phyloP scores from a whole-genome alignment of 2,888 invertebrate species.

The Andrena minutula region DNA sequence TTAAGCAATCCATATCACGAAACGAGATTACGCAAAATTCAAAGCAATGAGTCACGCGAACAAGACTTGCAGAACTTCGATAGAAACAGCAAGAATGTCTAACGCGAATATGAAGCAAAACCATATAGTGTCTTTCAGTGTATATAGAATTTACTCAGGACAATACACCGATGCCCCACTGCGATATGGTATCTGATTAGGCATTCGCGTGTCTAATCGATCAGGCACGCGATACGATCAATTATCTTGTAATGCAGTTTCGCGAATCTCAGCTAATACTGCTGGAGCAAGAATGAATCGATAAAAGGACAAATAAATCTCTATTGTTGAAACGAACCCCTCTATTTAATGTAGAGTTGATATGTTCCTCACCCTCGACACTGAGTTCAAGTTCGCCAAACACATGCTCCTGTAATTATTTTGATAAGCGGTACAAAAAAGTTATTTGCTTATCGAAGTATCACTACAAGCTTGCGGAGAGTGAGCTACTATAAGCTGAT shows the following conservation, averaged over 20 bases:
- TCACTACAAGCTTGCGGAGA: not conserved
- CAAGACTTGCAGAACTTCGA: not conserved
- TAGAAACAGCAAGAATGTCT: not conserved
- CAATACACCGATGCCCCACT: not conserved
- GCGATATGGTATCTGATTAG: too few relatives aligned
- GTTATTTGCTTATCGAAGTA: slow-evolving; percentile 5
- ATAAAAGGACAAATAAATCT: too few relatives aligned
- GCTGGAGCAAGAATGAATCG: not conserved
- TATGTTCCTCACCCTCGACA: too few relatives aligned
- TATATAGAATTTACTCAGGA: not conserved
- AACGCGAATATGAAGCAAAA: not conserved
- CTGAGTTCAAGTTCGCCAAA: not conserved
- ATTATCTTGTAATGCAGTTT: not conserved
- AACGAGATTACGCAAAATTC: not conserved
- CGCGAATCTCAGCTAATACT: not conserved
- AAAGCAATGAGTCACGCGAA: not conserved
- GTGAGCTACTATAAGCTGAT: not conserved
- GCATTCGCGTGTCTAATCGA: not conserved
- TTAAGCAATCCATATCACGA: not conserved
- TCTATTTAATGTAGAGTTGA: too few relatives aligned
- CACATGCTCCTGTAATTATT: not conserved
- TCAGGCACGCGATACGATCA: too few relatives aligned
- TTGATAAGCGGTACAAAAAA: not conserved
- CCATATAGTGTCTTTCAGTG: not conserved
- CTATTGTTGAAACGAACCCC: not conserved